phyloP scores from a whole-genome alignment of 2,888 invertebrate species.

The Scrobipalpa atriplicella region DNA sequence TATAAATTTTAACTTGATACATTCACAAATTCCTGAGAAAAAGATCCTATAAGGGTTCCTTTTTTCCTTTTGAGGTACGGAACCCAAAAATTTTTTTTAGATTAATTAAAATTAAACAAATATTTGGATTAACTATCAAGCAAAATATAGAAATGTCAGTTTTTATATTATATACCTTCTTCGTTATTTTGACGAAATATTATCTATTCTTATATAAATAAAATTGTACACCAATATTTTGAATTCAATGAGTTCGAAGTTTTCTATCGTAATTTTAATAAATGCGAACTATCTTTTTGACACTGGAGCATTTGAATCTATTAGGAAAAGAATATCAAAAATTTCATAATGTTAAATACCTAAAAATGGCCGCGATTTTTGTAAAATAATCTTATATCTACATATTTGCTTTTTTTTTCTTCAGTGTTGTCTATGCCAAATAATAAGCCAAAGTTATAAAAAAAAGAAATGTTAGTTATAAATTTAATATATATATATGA shows the following conservation, averaged over 20 bases:
- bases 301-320: conserved; percentile 56
- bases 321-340: conserved; percentile 10
- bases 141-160: conserved; percentile 54
- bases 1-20: too few relatives aligned
- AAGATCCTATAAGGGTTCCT: too few relatives aligned
- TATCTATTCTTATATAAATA: conserved; percentile 64
- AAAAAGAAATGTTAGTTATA: conserved; percentile 41
- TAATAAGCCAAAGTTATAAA: conserved; percentile 71
- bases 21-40: too few relatives aligned
- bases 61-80: too few relatives aligned
- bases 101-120: too few relatives aligned
- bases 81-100: too few relatives aligned
- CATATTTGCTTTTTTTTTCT: conserved; percentile 40
- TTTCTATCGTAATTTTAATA: conserved; percentile 38
- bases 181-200: conserved; percentile 53
- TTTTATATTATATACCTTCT: conserved; percentile 57
- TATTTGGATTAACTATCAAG: conserved; percentile 33
- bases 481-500: conserved; percentile 23
- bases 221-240: conserved; percentile 58
- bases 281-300: conserved; percentile 48
- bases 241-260: conserved; percentile 43
- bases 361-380: conserved; percentile 9
- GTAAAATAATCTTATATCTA: conserved; percentile 3
- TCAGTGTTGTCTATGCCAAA: conserved; percentile 70
- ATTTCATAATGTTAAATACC: background rate